Evolutionary conservation across 2,797 vertebrate species (phyloP).

Genomic region (Coccyzus lansbergi): DNA sequence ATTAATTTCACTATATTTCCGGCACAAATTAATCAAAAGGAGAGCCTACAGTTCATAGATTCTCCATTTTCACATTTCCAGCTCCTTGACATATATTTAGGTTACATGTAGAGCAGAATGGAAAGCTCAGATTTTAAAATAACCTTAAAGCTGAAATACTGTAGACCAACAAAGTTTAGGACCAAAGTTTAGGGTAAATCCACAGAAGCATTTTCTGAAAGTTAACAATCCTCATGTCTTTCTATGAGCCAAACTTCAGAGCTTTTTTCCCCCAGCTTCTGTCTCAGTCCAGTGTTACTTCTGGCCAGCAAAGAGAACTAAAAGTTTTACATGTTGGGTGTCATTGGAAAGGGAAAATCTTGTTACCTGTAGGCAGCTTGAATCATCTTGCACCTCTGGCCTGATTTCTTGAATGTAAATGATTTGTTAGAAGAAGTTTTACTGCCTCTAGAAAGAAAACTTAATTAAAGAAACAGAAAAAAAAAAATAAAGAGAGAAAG

Average conservation of each 20-base stretch:
- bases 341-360: background rate
- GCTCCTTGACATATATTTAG: constrained; percentile 8
- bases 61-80: background rate
- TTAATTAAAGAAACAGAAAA: background rate
- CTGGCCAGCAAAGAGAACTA: constrained; percentile 21
- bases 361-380: background rate
- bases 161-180: background rate
- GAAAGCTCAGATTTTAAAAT: constrained; percentile 3
- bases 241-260: background rate
- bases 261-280: background rate
- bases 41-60: constrained; percentile 18
- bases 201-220: background rate
- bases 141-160: background rate
- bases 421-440: background rate
- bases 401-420: background rate
- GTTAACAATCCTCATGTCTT: background rate
- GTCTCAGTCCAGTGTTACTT: constrained; percentile 13
- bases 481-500: accelerated
- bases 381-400: background rate
- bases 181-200: background rate
- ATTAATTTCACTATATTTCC: constrained; percentile 52
- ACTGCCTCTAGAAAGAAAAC: background rate
- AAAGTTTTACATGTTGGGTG: background rate
- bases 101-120: background rate
- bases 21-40: constrained; percentile 48